Evolutionary conservation across 1,140 invertebrate species (phyloP).

Genomic region (Aphidius gifuensis): DNA sequence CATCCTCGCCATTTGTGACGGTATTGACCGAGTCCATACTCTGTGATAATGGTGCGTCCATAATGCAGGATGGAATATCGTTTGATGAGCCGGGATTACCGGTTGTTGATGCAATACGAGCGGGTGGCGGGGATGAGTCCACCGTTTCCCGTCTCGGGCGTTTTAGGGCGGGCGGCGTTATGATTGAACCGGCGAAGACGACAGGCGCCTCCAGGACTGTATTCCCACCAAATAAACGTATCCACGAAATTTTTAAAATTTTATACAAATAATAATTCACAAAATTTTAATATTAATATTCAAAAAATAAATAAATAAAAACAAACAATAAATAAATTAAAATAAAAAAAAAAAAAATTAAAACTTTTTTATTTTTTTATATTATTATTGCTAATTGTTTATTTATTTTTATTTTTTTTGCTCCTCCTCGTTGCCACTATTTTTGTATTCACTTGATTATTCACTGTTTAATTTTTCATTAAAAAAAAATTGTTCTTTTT

Average conservation of each 20-base stretch:
- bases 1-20: constrained; percentile 80
- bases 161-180: constrained; percentile 58
- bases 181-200: constrained; percentile 55
- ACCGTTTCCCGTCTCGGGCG: constrained; percentile 59
- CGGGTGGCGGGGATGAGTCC: constrained; percentile 53
- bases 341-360: not conserved
- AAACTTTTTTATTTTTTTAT: not conserved
- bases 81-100: constrained; percentile 48
- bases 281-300: no score
- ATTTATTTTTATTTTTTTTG: no score
- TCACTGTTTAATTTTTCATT: no score
- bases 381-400: no score
- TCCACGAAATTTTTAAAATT: no score
- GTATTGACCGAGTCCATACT: constrained; percentile 93
- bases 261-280: no score
- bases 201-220: constrained; percentile 54
- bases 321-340: constrained; percentile 11
- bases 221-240: constrained; percentile 42
- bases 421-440: no score
- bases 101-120: constrained; percentile 43
- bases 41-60: constrained; percentile 69
- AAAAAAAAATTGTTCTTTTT: no score
- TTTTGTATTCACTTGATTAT: no score
- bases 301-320: not conserved
- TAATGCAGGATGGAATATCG: constrained; percentile 51